Evolutionary conservation across 2,888 invertebrate species (phyloP).

Genomic region (Chrysina gloriosa): DNA sequence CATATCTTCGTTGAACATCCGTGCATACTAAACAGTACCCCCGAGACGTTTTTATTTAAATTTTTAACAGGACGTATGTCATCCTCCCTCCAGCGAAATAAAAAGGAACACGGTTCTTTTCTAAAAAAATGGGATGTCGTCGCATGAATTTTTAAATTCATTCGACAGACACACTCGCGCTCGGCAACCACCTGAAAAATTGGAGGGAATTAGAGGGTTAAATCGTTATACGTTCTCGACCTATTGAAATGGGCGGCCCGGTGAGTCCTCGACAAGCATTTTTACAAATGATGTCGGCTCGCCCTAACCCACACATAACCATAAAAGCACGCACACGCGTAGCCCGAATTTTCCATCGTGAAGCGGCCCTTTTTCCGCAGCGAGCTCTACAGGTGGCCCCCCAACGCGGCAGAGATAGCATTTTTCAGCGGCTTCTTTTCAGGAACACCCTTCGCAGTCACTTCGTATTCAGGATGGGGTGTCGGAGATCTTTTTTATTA

Average conservation of each 20-base stretch:
- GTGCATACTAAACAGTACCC: constrained; percentile 37
- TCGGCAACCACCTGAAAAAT: constrained; percentile 43
- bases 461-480: constrained; percentile 54
- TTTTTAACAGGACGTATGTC: constrained; percentile 38
- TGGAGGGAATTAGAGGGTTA: constrained; percentile 44
- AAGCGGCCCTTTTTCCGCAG: constrained; percentile 44
- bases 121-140: constrained; percentile 36
- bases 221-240: constrained; percentile 38
- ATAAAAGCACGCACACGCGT: constrained; percentile 28
- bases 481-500: constrained; percentile 47
- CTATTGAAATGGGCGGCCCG: constrained; percentile 54
- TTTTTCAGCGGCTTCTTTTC: constrained; percentile 62
- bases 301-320: constrained; percentile 50
- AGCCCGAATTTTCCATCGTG: constrained; percentile 44
- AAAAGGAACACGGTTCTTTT: constrained; percentile 34
- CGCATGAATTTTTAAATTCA: constrained; percentile 44
- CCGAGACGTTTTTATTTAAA: constrained; percentile 41
- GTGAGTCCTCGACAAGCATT: constrained; percentile 59
- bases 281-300: constrained; percentile 63
- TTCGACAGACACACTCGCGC: constrained; percentile 29
- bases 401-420: constrained; percentile 56
- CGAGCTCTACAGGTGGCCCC: constrained; percentile 60
- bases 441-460: constrained; percentile 52
- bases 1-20: constrained; percentile 24
- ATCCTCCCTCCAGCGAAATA: constrained; percentile 23